These are phyloP conservation scores for Drosophila anceps DNA, from an alignment of 2,888 invertebrate species.

Conservation along the genomic window DNA sequence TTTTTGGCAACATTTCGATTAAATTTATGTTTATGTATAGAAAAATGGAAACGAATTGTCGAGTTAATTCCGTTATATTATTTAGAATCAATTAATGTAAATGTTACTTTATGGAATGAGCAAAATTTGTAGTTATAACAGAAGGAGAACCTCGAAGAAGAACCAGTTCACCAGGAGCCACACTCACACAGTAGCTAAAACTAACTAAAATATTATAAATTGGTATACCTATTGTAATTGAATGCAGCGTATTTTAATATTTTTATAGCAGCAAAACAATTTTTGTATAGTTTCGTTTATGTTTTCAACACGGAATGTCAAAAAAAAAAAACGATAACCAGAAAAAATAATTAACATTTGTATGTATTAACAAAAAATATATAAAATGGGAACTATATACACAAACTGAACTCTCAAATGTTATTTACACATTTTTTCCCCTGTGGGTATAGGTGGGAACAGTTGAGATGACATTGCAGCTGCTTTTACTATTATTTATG, in stretches of 20 bases:
- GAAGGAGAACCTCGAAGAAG: constrained; percentile 23
- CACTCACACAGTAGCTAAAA: constrained; percentile 59
- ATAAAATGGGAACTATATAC: constrained; percentile 68
- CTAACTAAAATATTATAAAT: constrained; percentile 62
- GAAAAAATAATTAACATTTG: constrained; percentile 41
- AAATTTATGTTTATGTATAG: constrained; percentile 60
- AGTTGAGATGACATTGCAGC: constrained; percentile 24
- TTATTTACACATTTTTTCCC: constrained; percentile 16
- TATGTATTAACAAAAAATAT: constrained; percentile 48
- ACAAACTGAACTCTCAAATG: constrained; percentile 34
- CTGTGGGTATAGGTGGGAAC: constrained; percentile 15
- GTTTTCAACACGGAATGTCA: constrained; percentile 46
- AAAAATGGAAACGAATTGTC: constrained; percentile 40
- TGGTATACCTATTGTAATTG: constrained; percentile 63
- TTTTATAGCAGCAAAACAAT: constrained; percentile 63
- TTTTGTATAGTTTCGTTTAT: constrained; percentile 66
- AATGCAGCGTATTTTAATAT: constrained; percentile 64
- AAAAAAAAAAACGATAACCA: constrained; percentile 24
- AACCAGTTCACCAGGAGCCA: constrained; percentile 23
- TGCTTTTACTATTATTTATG: constrained; percentile 15
- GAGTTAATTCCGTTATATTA: constrained; percentile 44
- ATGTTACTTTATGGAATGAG: constrained; percentile 49
- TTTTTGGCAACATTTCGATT: constrained; percentile 44
- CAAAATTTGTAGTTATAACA: constrained; percentile 55
- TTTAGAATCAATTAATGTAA: constrained; percentile 47